Percentiles rank a stretch among this genome's conserved stretches.
Conservation (phyloP, 2,797 vertebrate species). For the Urophycis tenuis region DNA sequence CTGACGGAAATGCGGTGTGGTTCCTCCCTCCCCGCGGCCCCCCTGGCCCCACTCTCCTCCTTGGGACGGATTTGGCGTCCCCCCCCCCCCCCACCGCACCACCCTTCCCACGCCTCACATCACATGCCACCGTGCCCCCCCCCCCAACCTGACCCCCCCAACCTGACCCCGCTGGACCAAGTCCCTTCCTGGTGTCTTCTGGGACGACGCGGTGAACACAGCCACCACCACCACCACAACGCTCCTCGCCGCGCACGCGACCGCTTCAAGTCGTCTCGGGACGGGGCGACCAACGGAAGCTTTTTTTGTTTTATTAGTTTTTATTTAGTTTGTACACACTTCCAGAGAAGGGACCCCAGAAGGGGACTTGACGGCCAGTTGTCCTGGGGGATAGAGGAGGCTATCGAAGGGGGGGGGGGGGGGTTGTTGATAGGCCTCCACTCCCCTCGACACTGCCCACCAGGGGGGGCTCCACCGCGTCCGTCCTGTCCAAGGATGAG, state of each 20-base stretch:
- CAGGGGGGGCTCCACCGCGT: not conserved
- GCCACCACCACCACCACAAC: too few relatives aligned
- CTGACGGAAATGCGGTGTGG: conserved; percentile 67
- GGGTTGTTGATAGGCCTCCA: not conserved
- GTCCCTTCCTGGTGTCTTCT: not conserved
- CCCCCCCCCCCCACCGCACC: too few relatives aligned
- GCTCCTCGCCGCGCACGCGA: too few relatives aligned
- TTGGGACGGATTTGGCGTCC: conserved; percentile 65
- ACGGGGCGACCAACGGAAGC: too few relatives aligned
- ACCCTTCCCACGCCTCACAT: conserved; percentile 69
- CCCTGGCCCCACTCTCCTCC: conserved; percentile 67
- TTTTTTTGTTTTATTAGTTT: not conserved
- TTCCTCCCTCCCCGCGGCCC: conserved; percentile 50
- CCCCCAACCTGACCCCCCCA: conserved; percentile 71
- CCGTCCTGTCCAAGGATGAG: not conserved
- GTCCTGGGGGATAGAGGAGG: conserved; percentile 1
- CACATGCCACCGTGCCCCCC: conserved; percentile 72
- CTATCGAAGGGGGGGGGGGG: not conserved
- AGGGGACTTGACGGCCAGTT: not conserved
- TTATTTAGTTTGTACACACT: not conserved
- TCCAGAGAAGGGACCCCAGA: not conserved
- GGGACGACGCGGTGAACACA: not conserved
- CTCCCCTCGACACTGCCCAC: not conserved
- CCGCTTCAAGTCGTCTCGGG: too few relatives aligned
- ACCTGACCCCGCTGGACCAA: conserved; percentile 22